phyloP scores from a whole-genome alignment of 2,888 invertebrate genomes.

The Muschampia plurimacula region DNA sequence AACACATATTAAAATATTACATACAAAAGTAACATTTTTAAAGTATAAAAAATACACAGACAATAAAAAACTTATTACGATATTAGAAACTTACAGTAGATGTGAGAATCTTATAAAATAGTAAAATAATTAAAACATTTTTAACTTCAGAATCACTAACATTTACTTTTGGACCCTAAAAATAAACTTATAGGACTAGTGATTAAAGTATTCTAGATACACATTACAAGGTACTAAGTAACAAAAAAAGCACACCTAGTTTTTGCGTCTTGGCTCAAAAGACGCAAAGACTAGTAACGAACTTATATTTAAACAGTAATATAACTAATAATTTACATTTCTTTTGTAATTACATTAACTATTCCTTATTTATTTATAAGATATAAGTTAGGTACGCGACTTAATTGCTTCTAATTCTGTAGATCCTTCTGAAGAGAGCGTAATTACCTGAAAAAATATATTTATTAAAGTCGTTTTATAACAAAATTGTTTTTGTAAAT shows the following conservation, averaged over 20 bases:
- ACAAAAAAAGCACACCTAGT: slow-evolving; percentile 50
- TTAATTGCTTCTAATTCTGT: slow-evolving; percentile 16
- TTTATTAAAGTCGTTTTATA: neutral
- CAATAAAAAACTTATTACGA: neutral
- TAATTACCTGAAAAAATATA: slow-evolving; percentile 19
- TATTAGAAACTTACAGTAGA: neutral
- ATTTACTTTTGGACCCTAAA: slow-evolving; percentile 36
- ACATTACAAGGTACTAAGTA: neutral
- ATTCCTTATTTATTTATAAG: slow-evolving; percentile 1
- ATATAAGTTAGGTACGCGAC: neutral
- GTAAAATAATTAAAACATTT: slow-evolving; percentile 24
- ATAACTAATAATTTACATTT: neutral
- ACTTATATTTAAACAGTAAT: neutral
- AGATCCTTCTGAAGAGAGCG: slow-evolving; percentile 20
- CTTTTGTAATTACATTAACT: neutral
- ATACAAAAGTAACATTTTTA: slow-evolving; percentile 11
- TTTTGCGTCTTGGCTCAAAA: slow-evolving; percentile 77
- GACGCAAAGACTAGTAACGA: slow-evolving; percentile 67
- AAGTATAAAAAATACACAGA: slow-evolving; percentile 26
- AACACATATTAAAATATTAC: slow-evolving; percentile 1
- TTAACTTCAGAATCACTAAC: slow-evolving; percentile 27
- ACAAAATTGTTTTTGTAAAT: too few species aligned
- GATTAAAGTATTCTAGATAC: slow-evolving; percentile 3
- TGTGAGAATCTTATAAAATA: neutral
- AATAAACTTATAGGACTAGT: slow-evolving; percentile 23